phyloP scores from a whole-genome alignment of 2,888 invertebrate genomes.

The Trileptium ribeirensis region DNA sequence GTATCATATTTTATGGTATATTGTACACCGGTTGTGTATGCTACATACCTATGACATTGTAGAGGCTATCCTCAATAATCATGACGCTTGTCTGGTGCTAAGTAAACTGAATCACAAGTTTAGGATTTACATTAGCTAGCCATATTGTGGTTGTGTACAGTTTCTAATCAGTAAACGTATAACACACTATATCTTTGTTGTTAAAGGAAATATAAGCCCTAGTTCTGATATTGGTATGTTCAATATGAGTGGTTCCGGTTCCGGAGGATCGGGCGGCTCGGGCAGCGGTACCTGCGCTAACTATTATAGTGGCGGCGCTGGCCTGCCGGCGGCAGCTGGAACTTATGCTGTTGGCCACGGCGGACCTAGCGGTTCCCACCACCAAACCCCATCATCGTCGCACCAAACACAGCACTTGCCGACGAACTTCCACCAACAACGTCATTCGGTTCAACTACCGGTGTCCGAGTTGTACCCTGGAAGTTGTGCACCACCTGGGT shows the following conservation, averaged over 20 bases:
- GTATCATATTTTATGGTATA: no score
- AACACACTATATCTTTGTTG: no score
- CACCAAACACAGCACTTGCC: neutral
- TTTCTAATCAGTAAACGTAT: no score
- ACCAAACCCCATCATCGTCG: neutral
- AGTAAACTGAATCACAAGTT: no score
- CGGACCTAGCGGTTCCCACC: neutral
- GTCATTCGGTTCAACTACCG: slow-evolving; percentile 14
- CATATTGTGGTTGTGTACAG: no score
- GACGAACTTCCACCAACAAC: slow-evolving; percentile 3
- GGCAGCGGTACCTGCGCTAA: neutral
- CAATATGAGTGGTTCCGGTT: neutral
- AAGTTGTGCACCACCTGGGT: neutral
- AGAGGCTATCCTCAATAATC: no score
- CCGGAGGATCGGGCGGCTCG: neutral
- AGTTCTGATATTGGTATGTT: neutral
- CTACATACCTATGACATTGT: no score
- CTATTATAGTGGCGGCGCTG: neutral
- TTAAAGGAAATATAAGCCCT: neutral
- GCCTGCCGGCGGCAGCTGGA: no score
- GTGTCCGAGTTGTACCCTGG: slow-evolving; percentile 7
- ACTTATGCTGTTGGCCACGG: no score
- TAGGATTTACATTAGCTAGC: no score
- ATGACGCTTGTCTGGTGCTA: no score
- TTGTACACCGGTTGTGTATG: no score